Evolutionary conservation across 1,140 invertebrate species (phyloP).

Genomic region (Drosophila sp.): DNA sequence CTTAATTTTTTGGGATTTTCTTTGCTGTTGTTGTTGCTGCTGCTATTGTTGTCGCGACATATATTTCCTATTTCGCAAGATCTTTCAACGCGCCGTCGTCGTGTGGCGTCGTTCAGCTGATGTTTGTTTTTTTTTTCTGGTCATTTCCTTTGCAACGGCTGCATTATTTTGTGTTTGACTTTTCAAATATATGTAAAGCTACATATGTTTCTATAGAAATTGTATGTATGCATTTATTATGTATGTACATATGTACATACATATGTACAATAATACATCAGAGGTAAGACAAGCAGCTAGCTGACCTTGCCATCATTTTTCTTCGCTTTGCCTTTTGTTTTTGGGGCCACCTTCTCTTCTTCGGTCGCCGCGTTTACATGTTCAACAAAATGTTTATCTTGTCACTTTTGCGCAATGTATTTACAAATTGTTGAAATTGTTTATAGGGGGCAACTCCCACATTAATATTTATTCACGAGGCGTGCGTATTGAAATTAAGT

Average conservation of each 20-base stretch:
- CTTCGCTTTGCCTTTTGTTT: slow-evolving; percentile 27
- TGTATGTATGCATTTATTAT: slow-evolving; percentile 13
- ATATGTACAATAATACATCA: slow-evolving; percentile 1
- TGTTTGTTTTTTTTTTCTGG: slow-evolving; percentile 41
- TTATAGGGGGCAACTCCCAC: slow-evolving; percentile 55
- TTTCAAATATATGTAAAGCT: slow-evolving; percentile 5
- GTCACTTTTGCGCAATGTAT: slow-evolving; percentile 58
- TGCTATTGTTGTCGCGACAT: slow-evolving; percentile 34
- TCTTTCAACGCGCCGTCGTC: slow-evolving; percentile 28
- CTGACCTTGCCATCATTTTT: slow-evolving; percentile 50
- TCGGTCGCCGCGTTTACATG: slow-evolving; percentile 40
- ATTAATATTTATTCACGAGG: slow-evolving; percentile 47
- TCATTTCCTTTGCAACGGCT: slow-evolving; percentile 56
- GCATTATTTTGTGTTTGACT: slow-evolving; percentile 35
- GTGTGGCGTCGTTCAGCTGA: slow-evolving; percentile 36
- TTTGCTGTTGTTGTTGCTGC: slow-evolving; percentile 19
- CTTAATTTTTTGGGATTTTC: slow-evolving; percentile 61
- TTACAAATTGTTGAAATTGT: slow-evolving; percentile 58
- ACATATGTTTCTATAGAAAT: slow-evolving; percentile 8
- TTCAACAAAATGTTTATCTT: slow-evolving; percentile 45
- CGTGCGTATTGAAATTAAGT: slow-evolving; percentile 27
- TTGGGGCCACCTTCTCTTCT: slow-evolving; percentile 26
- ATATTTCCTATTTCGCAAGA: slow-evolving; percentile 68
- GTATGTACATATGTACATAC: background rate
- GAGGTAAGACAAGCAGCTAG: slow-evolving; percentile 10